Evolutionary conservation across 1,140 invertebrate species (phyloP).

Genomic region (Apis dorsata): DNA sequence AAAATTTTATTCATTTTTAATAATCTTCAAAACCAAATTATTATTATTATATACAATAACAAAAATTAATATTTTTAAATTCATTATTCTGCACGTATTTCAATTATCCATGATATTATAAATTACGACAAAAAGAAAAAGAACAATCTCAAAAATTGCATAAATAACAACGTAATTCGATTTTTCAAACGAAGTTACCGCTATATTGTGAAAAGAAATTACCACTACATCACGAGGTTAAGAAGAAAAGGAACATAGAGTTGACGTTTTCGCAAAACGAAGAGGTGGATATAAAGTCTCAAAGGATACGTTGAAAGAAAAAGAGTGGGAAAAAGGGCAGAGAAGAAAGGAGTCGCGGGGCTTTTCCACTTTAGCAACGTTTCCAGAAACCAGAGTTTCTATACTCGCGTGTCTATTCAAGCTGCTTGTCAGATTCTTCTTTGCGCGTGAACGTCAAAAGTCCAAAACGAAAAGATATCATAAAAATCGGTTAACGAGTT

Average conservation of each 20-base stretch:
- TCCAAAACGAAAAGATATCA: background rate
- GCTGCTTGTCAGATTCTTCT: conserved; percentile 12
- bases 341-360: background rate
- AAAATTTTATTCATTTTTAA: too few relatives aligned
- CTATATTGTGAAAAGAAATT: background rate
- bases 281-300: conserved; percentile 4
- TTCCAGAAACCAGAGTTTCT: background rate
- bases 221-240: background rate
- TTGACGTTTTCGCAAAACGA: background rate
- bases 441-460: conserved; percentile 16
- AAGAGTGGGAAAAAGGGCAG: background rate
- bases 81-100: too few relatives aligned
- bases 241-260: background rate
- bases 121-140: too few relatives aligned
- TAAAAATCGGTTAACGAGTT: conserved; percentile 43
- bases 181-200: background rate
- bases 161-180: background rate
- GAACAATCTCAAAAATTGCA: background rate
- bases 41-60: too few relatives aligned
- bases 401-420: background rate
- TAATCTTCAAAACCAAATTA: too few relatives aligned
- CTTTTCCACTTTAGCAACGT: background rate
- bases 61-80: too few relatives aligned
- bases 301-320: background rate
- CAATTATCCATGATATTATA: too few relatives aligned